These are phyloP conservation scores for Pelusios castaneus DNA, from an alignment of 2,113 vertebrate species.

Conservation along the genomic window DNA sequence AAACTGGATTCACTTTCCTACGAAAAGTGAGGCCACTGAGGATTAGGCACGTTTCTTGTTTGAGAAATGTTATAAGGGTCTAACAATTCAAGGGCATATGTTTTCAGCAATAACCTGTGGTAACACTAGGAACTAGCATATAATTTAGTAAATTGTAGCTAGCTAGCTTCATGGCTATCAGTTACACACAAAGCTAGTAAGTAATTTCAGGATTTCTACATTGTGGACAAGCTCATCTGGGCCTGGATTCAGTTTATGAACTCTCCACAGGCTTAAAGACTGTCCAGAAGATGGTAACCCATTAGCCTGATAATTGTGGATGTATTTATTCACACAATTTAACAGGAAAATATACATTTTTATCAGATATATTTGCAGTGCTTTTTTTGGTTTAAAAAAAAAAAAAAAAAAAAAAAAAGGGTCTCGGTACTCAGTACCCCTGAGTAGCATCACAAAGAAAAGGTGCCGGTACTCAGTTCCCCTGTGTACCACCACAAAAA, in stretches of 20 bases:
- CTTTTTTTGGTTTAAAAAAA: too few relatives aligned
- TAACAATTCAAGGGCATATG: background rate
- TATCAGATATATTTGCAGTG: background rate
- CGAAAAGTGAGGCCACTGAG: background rate
- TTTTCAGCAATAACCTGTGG: background rate
- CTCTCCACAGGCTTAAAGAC: background rate
- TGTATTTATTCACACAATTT: background rate
- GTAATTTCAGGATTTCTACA: background rate
- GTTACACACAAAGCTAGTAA: background rate
- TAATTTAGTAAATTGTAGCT: background rate
- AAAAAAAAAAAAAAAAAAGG: too few relatives aligned
- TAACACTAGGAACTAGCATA: background rate
- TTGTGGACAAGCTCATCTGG: background rate
- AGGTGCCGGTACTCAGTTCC: too few relatives aligned
- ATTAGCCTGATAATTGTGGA: background rate
- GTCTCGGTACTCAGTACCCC: too few relatives aligned
- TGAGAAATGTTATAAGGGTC: background rate
- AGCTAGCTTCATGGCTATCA: background rate
- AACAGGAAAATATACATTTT: background rate
- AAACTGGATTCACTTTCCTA: background rate
- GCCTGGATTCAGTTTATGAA: background rate
- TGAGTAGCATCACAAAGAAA: too few relatives aligned
- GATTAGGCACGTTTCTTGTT: background rate
- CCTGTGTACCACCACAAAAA: too few relatives aligned
- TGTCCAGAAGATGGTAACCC: background rate